Base-by-base conservation (phyloP, 2,888 invertebrate genomes). In the Rotaria magnacalcarata region DNA sequence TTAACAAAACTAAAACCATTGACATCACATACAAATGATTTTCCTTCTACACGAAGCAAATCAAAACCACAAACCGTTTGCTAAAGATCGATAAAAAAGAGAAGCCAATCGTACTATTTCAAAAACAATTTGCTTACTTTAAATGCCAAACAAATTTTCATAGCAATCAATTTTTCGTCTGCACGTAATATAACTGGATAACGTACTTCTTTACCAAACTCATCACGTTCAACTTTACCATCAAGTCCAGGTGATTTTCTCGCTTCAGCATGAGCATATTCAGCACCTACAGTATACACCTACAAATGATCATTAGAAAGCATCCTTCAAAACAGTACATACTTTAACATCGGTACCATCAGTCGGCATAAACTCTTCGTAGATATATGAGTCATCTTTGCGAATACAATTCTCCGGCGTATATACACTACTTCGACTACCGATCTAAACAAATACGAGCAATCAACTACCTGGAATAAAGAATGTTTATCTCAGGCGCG, bases 1-100 rank as follows among this genome's bases (percentile, higher is more conserved):
- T 99, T 99, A 50, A 99, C 99, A 92, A 99, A 99, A 90, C 97
- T 98, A 92, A 99, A 99, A 0, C 99, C 99, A 92, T 99, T 99
- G 6, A 99, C 99, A 92, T 99, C 99, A 92, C 99, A 99, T 0
- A 99, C 99, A 91, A 96, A 99, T 0, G 98, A 98, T 91, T 96
- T 96, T 85, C 99, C 99, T 92, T 96, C 98, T 41, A 99, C 98
- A 91, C 97, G 88, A 85, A 99, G 92, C 88, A 99, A 93, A 93
- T 99, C 99, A 91, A 99, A 99, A 34, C 99, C 99, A 91, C 99
- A 99, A 14, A 99, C 99, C 16, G 97, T 98, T 93, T 99, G 99
- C 80, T 80, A 34, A 34, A 34, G 34, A 2, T 34, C 34, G 34
- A 14, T n/a, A 87, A 87, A 52, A 8, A 67, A 54, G 14, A 10